Evolutionary conservation across 2,113 vertebrate genomes (phyloP), one percentile per base, ranked within the genome.

Genomic region (Alexandromys fortis): DNA sequence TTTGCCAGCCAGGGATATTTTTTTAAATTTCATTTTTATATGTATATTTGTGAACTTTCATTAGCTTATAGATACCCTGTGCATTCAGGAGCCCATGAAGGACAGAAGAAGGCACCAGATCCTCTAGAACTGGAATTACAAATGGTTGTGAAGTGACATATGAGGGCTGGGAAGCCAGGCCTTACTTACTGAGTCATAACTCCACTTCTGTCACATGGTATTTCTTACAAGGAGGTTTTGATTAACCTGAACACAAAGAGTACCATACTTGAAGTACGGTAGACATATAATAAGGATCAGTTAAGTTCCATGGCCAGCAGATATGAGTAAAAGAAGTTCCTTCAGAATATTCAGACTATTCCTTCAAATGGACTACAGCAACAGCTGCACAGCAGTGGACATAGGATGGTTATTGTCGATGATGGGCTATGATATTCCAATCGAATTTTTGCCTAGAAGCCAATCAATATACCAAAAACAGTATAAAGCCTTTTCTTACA

Each of bases 241-340:
- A 76, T 58, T 38, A 45, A 49, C 30, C 68, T 63, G 52, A 73
- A 38, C 2, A 4, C 35, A 61, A 72, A 14, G 5, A 75, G 70
- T 75, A 65, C 55, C 91, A 58, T 78, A n/a, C 45, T 65, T 75
- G 70, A 35, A 86, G 35, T 28, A 85, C 12, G 96, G 90, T 92
- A 90, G 75, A 12, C 78, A 0, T 9, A 67, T 95, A 28, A 26
- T 70, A 82, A 75, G 89, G 42, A 42, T 63, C 78, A 76, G n/a
- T 63, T 38, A 76, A 73, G 68, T 93, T 12, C 58, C 35, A 0
- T 17, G 33, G 11, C 61, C 38, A 86, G n/a, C 47, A 91, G 72
- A 6, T 78, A 49, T 87, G 65, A 49, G 26, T 63, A 77, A 67
- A 95, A n/a, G 24, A 14, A 70, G 75, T 73, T 73, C n/a, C n/a